These are phyloP conservation scores for Tinea trinotella DNA, from an alignment of 2,888 invertebrate genomes.

Conservation along the genomic window DNA sequence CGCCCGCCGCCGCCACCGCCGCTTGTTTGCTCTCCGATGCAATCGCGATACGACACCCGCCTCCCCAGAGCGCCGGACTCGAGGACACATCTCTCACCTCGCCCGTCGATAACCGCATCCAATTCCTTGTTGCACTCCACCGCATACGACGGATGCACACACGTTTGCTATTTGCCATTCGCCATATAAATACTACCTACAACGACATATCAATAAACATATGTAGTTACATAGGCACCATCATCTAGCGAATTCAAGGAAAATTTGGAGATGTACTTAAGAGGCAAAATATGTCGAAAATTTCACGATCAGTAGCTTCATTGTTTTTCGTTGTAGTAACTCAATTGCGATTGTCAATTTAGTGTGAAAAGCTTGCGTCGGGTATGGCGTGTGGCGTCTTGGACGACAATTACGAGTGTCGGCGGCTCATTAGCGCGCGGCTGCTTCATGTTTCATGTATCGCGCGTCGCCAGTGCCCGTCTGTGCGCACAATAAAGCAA, in stretches of 20 bases:
- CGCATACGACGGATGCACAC: constrained; percentile 37
- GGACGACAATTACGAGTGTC: constrained; percentile 51
- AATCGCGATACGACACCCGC: constrained; percentile 63
- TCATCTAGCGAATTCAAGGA: no score
- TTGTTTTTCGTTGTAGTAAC: neutral
- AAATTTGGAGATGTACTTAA: no score
- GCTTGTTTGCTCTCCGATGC: constrained; percentile 73
- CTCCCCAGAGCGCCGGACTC: constrained; percentile 31
- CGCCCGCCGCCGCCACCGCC: constrained; percentile 50
- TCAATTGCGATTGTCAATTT: constrained; percentile 25
- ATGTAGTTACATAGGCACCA: no score
- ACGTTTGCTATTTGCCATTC: constrained; percentile 4
- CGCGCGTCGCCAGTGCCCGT: constrained; percentile 47
- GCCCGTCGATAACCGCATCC: constrained; percentile 68
- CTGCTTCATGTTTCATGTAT: constrained; percentile 67
- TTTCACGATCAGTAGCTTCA: neutral
- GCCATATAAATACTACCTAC: neutral
- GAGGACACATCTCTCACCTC: constrained; percentile 56
- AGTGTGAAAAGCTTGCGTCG: constrained; percentile 26
- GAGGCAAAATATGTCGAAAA: neutral
- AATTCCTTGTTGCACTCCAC: constrained; percentile 51
- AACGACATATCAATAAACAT: neutral
- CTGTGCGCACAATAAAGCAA: constrained; percentile 63
- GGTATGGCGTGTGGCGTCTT: constrained; percentile 22
- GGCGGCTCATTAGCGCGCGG: constrained; percentile 50